Conservation (phyloP, 1,140 invertebrate species). For the Drosophila grimshawi region DNA sequence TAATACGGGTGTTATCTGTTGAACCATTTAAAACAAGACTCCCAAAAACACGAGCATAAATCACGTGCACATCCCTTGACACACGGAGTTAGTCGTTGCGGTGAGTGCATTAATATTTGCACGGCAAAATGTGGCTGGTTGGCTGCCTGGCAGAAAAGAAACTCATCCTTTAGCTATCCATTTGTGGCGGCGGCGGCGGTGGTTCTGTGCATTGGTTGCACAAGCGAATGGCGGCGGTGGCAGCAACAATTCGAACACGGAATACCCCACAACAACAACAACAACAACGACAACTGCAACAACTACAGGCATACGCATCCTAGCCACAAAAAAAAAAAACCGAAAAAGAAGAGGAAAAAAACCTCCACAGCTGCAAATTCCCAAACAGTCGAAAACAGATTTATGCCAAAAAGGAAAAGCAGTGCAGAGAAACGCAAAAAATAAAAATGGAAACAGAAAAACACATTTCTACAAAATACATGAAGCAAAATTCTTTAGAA, state of each 20-base stretch:
- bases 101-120: slow-evolving; percentile 76
- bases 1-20: too few relatives aligned
- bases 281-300: background rate
- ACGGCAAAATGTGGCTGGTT: slow-evolving; percentile 74
- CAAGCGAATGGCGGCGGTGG: slow-evolving; percentile 11
- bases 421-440: slow-evolving; percentile 2
- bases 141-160: slow-evolving; percentile 14
- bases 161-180: slow-evolving; percentile 25
- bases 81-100: background rate
- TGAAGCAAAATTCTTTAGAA: slow-evolving; percentile 24
- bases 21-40: too few relatives aligned
- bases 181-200: slow-evolving; percentile 53
- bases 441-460: too few relatives aligned
- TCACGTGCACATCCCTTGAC: slow-evolving; percentile 17
- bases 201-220: background rate
- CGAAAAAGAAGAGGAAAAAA: slow-evolving; percentile 11
- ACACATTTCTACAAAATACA: background rate
- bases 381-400: slow-evolving; percentile 66
- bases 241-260: background rate
- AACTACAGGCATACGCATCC: background rate
- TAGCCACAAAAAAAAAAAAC: background rate
- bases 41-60: too few relatives aligned
- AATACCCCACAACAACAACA: too few relatives aligned
- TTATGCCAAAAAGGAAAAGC: slow-evolving; percentile 15
- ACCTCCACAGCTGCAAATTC: slow-evolving; percentile 37